These are phyloP conservation scores for Barnardius zonarius DNA, from an alignment of 2,113 vertebrate genomes.

Conservation along the genomic window DNA sequence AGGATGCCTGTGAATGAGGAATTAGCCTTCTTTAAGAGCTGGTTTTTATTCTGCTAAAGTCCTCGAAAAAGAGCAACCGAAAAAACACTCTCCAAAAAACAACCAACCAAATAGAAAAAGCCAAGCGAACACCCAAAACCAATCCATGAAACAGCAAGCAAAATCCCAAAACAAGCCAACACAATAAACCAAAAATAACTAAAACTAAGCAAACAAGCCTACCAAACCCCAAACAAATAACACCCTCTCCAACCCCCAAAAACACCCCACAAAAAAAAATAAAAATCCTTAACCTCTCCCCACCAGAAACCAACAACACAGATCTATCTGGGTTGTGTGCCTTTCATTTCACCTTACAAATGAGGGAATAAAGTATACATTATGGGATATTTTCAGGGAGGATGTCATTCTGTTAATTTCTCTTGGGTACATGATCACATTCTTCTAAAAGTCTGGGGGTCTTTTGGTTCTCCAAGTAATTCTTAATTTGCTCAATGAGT, in stretches of 20 bases:
- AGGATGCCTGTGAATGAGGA: not conserved
- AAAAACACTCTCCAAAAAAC: not conserved
- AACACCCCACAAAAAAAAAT: not conserved
- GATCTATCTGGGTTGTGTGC: not conserved
- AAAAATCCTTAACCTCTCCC: not conserved
- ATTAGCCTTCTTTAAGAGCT: not conserved
- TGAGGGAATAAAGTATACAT: not conserved
- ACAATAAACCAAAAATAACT: not conserved
- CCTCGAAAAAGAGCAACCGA: not conserved
- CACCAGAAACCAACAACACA: not conserved
- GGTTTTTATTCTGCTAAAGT: not conserved
- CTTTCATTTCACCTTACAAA: not conserved
- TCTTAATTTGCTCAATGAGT: not conserved
- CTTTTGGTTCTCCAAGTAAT: not conserved
- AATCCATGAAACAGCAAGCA: not conserved
- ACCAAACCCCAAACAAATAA: not conserved
- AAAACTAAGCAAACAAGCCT: not conserved
- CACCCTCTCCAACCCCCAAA: not conserved
- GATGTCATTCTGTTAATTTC: not conserved
- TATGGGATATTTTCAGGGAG: not conserved
- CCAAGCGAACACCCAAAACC: not conserved
- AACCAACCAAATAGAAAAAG: not conserved
- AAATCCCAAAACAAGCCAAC: not conserved
- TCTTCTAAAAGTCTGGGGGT: not conserved
- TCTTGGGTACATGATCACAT: not conserved